These are phyloP conservation scores for Gorsachius goisagi DNA, from an alignment of 2,113 vertebrate species.

Conservation along the genomic window DNA sequence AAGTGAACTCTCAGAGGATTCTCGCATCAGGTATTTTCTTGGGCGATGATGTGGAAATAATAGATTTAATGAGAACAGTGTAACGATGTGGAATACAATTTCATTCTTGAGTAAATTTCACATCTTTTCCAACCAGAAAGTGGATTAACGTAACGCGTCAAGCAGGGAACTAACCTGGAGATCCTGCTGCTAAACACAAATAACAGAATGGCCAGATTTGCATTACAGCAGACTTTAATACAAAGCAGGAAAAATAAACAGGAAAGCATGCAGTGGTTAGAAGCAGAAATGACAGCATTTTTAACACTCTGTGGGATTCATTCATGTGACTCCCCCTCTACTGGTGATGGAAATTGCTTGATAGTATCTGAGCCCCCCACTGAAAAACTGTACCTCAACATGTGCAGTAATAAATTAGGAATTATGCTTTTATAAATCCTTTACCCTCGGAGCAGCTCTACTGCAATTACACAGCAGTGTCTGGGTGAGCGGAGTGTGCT, in stretches of 20 bases:
- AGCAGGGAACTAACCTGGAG: slow-evolving; percentile 52
- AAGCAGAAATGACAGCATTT: neutral
- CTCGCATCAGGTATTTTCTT: slow-evolving; percentile 53
- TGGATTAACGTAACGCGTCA: slow-evolving; percentile 36
- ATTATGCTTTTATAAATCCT: neutral
- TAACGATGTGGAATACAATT: slow-evolving; percentile 56
- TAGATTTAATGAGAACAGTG: slow-evolving; percentile 69
- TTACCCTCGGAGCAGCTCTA: neutral
- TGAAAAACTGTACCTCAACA: neutral
- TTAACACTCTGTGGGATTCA: neutral
- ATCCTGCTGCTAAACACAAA: slow-evolving; percentile 34
- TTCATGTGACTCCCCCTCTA: neutral
- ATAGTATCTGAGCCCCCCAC: neutral
- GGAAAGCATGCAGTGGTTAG: neutral
- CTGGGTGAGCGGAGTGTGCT: neutral
- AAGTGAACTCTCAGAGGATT: slow-evolving; percentile 44
- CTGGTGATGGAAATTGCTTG: neutral
- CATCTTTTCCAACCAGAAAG: slow-evolving; percentile 52
- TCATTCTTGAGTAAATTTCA: slow-evolving; percentile 69
- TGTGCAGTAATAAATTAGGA: neutral
- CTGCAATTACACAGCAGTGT: neutral
- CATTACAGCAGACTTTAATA: neutral
- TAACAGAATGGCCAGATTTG: slow-evolving; percentile 8
- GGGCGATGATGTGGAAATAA: slow-evolving; percentile 52
- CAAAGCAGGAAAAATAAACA: neutral